Evolutionary conservation across 2,797 vertebrate species (phyloP).

Genomic region (Pempheris klunzingeri): DNA sequence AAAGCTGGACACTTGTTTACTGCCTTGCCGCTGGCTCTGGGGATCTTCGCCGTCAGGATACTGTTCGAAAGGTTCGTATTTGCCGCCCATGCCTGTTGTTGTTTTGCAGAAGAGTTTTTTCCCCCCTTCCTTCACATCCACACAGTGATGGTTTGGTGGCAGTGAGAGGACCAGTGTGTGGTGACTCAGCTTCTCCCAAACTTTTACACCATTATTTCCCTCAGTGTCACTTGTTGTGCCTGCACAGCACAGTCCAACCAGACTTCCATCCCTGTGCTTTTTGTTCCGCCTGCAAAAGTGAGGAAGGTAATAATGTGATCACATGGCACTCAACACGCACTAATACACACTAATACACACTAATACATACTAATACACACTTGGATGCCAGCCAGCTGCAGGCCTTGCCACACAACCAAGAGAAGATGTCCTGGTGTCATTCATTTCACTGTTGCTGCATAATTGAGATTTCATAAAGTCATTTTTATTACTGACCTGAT

Average conservation of each 20-base stretch:
- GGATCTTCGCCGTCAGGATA: conserved; percentile 90
- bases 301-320: conserved; percentile 8
- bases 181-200: not conserved
- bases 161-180: conserved; percentile 3
- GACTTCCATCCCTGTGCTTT: not conserved
- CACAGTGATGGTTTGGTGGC: conserved; percentile 43
- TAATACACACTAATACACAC: not conserved
- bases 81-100: too few species aligned
- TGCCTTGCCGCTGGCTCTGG: conserved; percentile 91
- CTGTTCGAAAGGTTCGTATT: conserved; percentile 93
- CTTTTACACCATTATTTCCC: not conserved
- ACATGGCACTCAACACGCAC: not conserved
- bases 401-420: not conserved
- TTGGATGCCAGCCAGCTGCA: conserved; percentile 29
- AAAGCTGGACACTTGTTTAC: conserved; percentile 89
- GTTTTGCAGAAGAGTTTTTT: too few species aligned
- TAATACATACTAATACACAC: not conserved
- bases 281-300: conserved; percentile 1
- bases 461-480: not conserved
- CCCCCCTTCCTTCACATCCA: not conserved
- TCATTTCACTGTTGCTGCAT: conserved; percentile 21
- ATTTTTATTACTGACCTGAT: not conserved
- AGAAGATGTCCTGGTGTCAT: conserved; percentile 26
- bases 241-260: accelerated
- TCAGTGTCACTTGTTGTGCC: not conserved